Evolutionary conservation across 2,888 invertebrate species (phyloP).

Genomic region (Diarsia dahlii): DNA sequence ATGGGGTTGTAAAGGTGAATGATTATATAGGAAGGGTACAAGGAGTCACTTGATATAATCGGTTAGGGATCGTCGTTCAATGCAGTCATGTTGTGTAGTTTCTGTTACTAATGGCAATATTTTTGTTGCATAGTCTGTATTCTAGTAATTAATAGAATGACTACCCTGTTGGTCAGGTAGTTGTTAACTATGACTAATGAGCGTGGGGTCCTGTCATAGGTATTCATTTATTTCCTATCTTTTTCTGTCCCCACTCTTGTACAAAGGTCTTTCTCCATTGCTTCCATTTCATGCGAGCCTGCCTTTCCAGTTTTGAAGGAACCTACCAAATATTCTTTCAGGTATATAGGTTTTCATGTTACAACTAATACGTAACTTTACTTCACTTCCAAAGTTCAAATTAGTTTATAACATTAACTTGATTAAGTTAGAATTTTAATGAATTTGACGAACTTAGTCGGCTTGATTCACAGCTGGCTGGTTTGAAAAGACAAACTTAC

Average conservation of each 20-base stretch:
- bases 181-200: not conserved
- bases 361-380: not conserved
- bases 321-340: too few species aligned
- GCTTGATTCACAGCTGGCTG: conserved; percentile 3
- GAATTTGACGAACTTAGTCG: conserved; percentile 45
- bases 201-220: not conserved
- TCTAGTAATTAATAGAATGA: not conserved
- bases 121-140: not conserved
- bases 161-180: not conserved
- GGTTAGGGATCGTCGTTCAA: not conserved
- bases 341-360: too few species aligned
- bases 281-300: too few species aligned
- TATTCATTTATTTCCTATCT: not conserved
- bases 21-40: conserved; percentile 13
- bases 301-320: too few species aligned
- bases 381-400: not conserved
- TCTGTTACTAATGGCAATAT: not conserved
- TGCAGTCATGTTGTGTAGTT: not conserved
- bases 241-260: not conserved
- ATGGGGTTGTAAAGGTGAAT: conserved; percentile 39
- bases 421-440: conserved; percentile 27
- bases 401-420: conserved; percentile 24
- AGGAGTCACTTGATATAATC: conserved; percentile 11
- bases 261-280: not conserved
- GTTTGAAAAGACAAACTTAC: conserved; percentile 12